Base-by-base conservation (phyloP, 2,797 vertebrate genomes). In the Pseudochirops corinnae region DNA sequence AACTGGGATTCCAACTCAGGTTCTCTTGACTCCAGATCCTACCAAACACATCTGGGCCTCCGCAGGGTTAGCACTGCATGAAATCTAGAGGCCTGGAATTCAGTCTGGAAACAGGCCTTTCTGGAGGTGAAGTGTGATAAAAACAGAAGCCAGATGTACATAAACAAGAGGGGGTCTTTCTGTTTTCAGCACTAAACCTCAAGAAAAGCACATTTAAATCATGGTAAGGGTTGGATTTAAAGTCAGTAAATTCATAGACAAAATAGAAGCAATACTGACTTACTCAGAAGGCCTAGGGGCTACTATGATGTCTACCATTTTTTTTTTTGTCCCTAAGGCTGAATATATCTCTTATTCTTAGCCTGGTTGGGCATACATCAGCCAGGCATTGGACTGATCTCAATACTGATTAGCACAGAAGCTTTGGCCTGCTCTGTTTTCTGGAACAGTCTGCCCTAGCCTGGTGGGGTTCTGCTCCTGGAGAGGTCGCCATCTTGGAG, bases 101-200 rank as follows among this genome's bases (percentile, higher is more conserved):
- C 55, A 91, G 62, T 1, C 31, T 0, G 60, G 95, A 90, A 93
- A 92, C 67, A 39, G 58, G 94, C 57, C 93, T 74, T 82, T 95
- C 87, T 91, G n/a, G 93, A 95, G 95, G 62, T 92, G 93, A 96
- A 93, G 0, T 9, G n/a, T 56, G 94, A 97, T 97, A 94, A 95
- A 94, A 53, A 93, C 92, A 94, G 95, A 95, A 95, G 28, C 94
- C 91, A 95, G 95, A 91, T 96, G 91, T 3, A 93, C 92, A 90
- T 94, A 94, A 95, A 92, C 28, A 87, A 0, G 90, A 46, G 9
- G n/a, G 55, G 96, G 33, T 24, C 95, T 56, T 87, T 58, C 53
- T 28, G n/a, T 90, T 28, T 96, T 31, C 74, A 7, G 6, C 1
- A 60, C 62, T 2, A 53, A 92, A 96, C 56, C 56, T 93, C 29